Conservation (phyloP, 2,113 vertebrate species). For the Monopterus albus region DNA sequence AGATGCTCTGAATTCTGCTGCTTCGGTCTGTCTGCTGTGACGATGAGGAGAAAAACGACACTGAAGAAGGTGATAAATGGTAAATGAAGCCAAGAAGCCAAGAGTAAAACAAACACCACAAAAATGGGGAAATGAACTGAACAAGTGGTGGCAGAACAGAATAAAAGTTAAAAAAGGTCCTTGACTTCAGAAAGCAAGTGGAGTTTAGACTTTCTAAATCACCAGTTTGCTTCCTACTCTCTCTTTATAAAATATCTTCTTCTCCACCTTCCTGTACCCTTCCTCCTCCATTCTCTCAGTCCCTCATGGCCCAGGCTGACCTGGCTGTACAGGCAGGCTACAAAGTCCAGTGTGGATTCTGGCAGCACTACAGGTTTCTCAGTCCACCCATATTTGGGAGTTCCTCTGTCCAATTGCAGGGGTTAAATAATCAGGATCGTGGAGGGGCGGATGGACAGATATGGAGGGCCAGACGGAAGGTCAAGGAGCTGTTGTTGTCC, state of each 20-base stretch:
- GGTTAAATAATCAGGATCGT: slow-evolving; percentile 13
- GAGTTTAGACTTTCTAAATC: slow-evolving; percentile 63
- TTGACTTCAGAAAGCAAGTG: slow-evolving; percentile 69
- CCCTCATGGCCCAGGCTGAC: slow-evolving; percentile 6
- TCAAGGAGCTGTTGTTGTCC: slow-evolving; percentile 8
- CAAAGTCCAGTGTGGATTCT: slow-evolving; percentile 51
- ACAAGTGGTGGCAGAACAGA: slow-evolving; percentile 42
- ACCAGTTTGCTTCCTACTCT: slow-evolving; percentile 52
- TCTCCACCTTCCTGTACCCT: slow-evolving; percentile 1
- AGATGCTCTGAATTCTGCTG: slow-evolving; percentile 44
- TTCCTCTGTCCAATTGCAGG: slow-evolving; percentile 34
- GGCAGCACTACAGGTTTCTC: slow-evolving; percentile 10
- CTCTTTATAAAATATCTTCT: slow-evolving; percentile 71
- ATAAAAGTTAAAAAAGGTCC: slow-evolving; percentile 43
- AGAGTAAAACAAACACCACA: slow-evolving; percentile 42
- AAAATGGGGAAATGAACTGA: slow-evolving; percentile 26
- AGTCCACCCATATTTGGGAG: slow-evolving; percentile 26
- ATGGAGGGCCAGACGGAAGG: slow-evolving; percentile 34
- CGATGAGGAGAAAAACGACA: slow-evolving; percentile 35
- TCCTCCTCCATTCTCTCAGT: slow-evolving; percentile 32
- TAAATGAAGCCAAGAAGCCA: slow-evolving; percentile 48
- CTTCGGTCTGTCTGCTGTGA: slow-evolving; percentile 34
- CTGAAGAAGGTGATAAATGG: slow-evolving; percentile 32
- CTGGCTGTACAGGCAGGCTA: slow-evolving; percentile 14
- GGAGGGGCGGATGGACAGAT: slow-evolving; percentile 16